Evolutionary conservation across 2,888 invertebrate genomes (phyloP), one percentile per base, ranked within the genome.

Genomic region (Liodrosophila aerea): DNA sequence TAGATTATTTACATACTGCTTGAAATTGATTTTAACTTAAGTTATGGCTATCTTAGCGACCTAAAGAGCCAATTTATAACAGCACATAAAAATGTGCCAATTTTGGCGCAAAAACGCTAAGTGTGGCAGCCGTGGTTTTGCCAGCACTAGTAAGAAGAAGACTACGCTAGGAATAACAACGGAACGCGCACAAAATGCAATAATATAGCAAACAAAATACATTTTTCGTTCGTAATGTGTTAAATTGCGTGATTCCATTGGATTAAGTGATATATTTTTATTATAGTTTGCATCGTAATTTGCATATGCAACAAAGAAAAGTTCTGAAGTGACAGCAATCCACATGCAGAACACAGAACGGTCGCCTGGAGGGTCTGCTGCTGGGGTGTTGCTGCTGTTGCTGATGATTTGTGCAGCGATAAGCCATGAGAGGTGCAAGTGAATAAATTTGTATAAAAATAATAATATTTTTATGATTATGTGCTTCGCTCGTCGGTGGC

Each of bases 351-450:
- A 29, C 36, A n/a, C 16, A 40, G 33, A 31, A 45, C 31, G 41
- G 58, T 39, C 36, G 41, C 40, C 47, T 40, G 13, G 7, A 45
- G 31, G 31, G 52, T 18, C 37, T 49, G 36, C 50, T 18, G 41
- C 43, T 46, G 44, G 7, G 18, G 30, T 36, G 40, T 37, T 33
- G 31, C 34, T 46, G 41, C 46, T 56, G 37, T 13, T 41, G 51
- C 40, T 29, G 46, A 27, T 43, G 46, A 13, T 44, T 18, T 31
- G 47, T 39, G 41, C 50, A 50, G 54, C 46, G 43, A 45, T 56
- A 60, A 66, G 72, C 72, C 61, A 70, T 72, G 61, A 67, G 43
- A 57, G 53, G 45, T 76, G 81, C 76, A 62, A 80, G 81, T 80
- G 77, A 70, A 64, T 73, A 43, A 62, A 70, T 76, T 68, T 64